These are phyloP conservation scores for Caradrina clavipalpis DNA, from an alignment of 2,888 invertebrate genomes.

Conservation along the genomic window DNA sequence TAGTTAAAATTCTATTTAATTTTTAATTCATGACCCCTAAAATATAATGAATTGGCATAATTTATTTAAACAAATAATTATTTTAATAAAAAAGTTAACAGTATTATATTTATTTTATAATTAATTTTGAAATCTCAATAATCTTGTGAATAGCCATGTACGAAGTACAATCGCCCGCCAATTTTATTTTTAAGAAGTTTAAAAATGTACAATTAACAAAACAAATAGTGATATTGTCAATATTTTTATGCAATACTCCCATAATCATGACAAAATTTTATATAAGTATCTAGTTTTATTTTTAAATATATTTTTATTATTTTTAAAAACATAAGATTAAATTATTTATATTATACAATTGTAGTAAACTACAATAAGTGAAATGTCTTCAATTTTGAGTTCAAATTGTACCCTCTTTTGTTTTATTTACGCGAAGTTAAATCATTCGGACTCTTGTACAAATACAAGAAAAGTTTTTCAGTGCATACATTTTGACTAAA, in stretches of 20 bases:
- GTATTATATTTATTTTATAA: slow-evolving; percentile 53
- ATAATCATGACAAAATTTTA: slow-evolving; percentile 44
- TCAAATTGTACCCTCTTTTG: slow-evolving; percentile 29
- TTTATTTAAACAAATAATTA: slow-evolving; percentile 21
- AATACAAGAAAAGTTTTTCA: too few species aligned
- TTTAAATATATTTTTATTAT: neutral
- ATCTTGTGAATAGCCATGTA: slow-evolving; percentile 52
- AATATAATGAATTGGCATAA: slow-evolving; percentile 5
- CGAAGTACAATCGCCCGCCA: slow-evolving; percentile 66
- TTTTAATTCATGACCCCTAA: slow-evolving; percentile 8
- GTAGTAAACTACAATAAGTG: slow-evolving; percentile 9
- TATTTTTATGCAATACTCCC: slow-evolving; percentile 56
- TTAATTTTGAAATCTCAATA: slow-evolving; percentile 23
- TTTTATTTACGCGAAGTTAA: slow-evolving; percentile 49
- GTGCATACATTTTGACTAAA: too few species aligned
- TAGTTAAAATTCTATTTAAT: neutral
- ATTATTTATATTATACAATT: slow-evolving; percentile 18
- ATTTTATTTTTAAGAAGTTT: slow-evolving; percentile 55
- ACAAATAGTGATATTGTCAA: slow-evolving; percentile 52
- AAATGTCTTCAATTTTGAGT: slow-evolving; percentile 38
- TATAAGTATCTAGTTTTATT: slow-evolving; percentile 19
- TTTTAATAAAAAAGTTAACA: slow-evolving; percentile 30
- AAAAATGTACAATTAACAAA: slow-evolving; percentile 18
- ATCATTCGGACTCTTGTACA: neutral
- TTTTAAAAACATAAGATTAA: slow-evolving; percentile 1